A percentile compares a stretch with the other conserved stretches of the same genome.
phyloP scores from a whole-genome alignment of 2,797 vertebrate species.

The Artibeus lituratus region DNA sequence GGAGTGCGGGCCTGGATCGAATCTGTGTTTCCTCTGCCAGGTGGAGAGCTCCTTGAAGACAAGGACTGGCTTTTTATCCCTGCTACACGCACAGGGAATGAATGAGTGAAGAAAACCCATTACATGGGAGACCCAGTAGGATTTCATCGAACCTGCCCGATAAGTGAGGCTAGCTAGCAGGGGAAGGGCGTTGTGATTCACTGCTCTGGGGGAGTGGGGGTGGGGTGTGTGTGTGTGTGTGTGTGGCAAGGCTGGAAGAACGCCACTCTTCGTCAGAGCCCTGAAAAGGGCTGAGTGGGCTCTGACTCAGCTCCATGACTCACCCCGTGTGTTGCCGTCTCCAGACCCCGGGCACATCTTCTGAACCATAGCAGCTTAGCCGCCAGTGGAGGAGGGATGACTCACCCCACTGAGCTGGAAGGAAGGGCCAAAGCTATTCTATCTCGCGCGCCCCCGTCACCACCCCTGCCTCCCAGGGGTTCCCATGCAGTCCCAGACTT shows the following conservation, averaged over 20 bases:
- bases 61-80: not conserved
- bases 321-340: not conserved
- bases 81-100: not conserved
- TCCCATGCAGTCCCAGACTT: not conserved
- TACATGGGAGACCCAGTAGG: not conserved
- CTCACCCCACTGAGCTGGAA: constrained; percentile 59
- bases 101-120: not conserved
- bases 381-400: constrained; percentile 58
- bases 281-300: constrained; percentile 63
- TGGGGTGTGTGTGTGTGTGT: not conserved
- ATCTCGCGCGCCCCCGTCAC: not conserved
- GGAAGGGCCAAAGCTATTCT: not conserved
- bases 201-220: not conserved
- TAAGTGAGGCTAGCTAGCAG: not conserved
- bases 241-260: not conserved
- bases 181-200: not conserved
- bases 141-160: not conserved
- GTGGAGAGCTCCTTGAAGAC: not conserved
- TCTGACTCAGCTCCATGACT: constrained; percentile 74
- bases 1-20: not conserved
- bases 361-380: constrained; percentile 43
- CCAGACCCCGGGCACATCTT: constrained; percentile 45
- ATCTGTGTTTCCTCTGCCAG: not conserved
- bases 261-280: constrained; percentile 47
- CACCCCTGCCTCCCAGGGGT: not conserved